A percentile compares a stretch with the other conserved stretches of the same genome.
Evolutionary conservation across 2,113 vertebrate genomes (phyloP).

Genomic region (Eulacestoma nigropectus): DNA sequence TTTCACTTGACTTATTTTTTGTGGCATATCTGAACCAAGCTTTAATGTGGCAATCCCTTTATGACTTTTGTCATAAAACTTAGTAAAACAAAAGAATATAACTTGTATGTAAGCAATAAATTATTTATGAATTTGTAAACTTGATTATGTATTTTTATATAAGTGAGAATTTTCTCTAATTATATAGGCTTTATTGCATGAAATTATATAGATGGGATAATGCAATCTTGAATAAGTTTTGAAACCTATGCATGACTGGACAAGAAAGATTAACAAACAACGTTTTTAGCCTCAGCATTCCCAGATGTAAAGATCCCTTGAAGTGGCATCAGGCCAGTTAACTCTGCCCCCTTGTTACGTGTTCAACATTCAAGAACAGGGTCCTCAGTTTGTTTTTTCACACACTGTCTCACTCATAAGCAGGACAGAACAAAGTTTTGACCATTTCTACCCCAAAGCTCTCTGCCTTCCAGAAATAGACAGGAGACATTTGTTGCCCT

Average conservation of each 20-base stretch:
- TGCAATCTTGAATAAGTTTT: neutral
- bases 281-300: neutral
- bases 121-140: neutral
- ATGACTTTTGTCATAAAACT: neutral
- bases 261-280: neutral
- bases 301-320: neutral
- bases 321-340: neutral
- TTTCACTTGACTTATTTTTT: neutral
- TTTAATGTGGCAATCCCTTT: neutral
- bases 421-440: neutral
- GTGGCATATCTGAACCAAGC: accelerated
- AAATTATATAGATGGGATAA: neutral
- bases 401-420: neutral
- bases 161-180: neutral
- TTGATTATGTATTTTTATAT: neutral
- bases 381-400: neutral
- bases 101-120: neutral
- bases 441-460: neutral
- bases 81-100: neutral
- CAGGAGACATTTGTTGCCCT: neutral
- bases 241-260: neutral
- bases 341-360: neutral
- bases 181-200: neutral
- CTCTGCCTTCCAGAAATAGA: neutral
- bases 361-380: neutral